These are phyloP conservation scores for Dromaius novaehollandiae DNA, from an alignment of 2,113 vertebrate genomes.

Conservation along the genomic window DNA sequence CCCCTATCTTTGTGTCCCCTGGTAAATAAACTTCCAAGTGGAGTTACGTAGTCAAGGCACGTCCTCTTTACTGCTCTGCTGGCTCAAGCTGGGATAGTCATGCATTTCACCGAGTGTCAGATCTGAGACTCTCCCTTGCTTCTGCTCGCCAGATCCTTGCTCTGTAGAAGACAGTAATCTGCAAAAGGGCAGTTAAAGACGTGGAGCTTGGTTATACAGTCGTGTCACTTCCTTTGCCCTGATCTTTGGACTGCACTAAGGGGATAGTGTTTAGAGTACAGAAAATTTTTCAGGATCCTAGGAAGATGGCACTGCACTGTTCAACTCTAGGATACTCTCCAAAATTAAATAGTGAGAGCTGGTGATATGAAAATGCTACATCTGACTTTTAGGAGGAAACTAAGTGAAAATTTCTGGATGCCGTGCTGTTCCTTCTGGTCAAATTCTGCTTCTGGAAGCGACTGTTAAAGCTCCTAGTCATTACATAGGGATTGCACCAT, in stretches of 20 bases:
- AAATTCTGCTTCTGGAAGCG: background rate
- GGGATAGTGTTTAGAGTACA: background rate
- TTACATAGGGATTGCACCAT: background rate
- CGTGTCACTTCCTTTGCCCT: background rate
- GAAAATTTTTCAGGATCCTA: background rate
- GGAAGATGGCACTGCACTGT: background rate
- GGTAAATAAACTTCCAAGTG: background rate
- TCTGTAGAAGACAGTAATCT: background rate
- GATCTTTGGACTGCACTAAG: background rate
- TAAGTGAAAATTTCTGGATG: background rate
- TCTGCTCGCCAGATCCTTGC: background rate
- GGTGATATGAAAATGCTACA: background rate
- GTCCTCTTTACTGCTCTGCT: background rate
- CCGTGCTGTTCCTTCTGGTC: background rate
- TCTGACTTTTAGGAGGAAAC: background rate
- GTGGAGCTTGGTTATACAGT: background rate
- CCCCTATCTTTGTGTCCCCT: background rate
- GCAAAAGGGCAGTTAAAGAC: constrained; percentile 29
- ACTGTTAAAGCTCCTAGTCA: background rate
- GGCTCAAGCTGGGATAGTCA: constrained; percentile 48
- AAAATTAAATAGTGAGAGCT: background rate
- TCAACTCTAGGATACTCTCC: background rate
- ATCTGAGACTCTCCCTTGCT: constrained; percentile 7
- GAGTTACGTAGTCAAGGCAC: constrained; percentile 42
- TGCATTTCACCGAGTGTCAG: background rate